Base-by-base conservation (phyloP, 2,888 invertebrate species). In the Lasioglossum figueresi region DNA sequence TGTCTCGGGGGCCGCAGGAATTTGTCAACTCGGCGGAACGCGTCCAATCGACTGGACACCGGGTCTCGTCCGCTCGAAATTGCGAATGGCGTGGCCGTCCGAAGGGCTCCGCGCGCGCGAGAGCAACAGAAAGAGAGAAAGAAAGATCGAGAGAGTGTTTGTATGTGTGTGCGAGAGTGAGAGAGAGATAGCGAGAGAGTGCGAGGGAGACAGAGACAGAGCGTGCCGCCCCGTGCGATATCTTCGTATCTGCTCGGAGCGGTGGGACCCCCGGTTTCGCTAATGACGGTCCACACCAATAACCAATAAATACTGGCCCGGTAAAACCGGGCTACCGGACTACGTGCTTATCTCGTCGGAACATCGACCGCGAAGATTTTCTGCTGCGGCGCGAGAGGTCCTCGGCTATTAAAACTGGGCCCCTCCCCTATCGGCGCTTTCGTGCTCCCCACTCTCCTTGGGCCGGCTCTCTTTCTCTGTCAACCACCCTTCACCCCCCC, bases 251-350 rank as follows among this genome's bases (percentile, higher is more conserved):
- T 91, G 91, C 88, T 90, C 86, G 88, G 52, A 86, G 90, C 92
- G 87, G 80, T 92, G 91, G 83, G 93, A 94, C 80, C 93, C 70
- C 93, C 72, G 66, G 94, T 89, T 84, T 93, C 88, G 94, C 94
- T 88, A 95, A 95, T 89, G 95, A 95, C 91, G 95, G 95, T 91
- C 93, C 93, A 90, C 95, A 90, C 95, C 93, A 93, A 93, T 93
- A 93, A 93, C 93, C 93, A 93, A 93, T 93, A 93, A 93, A 93
- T 93, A 93, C 93, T 93, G 92, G 91, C 91, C 91, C 92, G 91
- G 92, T 93, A 91, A 93, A 93, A 93, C 92, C 86, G 92, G 92
- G 93, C 93, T 93, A 93, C 93, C 92, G 93, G 90, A 93, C 91
- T 93, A 93, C 93, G 93, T 93, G 89, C 91, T 91, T 93, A 93